phyloP scores from a whole-genome alignment of 1,140 invertebrate species.

The Drosophila sp. region DNA sequence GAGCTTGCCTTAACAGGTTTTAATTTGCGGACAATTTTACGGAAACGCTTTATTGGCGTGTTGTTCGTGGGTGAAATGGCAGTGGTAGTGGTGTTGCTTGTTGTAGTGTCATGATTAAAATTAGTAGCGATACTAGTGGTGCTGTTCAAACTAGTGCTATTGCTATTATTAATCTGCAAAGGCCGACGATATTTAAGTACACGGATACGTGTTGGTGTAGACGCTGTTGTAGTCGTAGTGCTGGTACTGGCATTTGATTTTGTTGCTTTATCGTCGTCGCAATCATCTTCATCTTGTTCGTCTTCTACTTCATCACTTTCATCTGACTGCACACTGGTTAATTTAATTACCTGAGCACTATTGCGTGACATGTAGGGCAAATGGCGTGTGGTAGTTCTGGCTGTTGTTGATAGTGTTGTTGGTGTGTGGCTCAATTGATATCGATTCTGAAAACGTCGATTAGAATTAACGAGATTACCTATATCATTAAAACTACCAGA shows the following conservation, averaged over 20 bases:
- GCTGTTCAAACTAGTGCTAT: constrained; percentile 41
- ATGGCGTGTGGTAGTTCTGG: constrained; percentile 33
- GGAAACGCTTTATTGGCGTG: constrained; percentile 63
- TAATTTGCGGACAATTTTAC: constrained; percentile 76
- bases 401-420: constrained; percentile 38
- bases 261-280: constrained; percentile 26
- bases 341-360: constrained; percentile 71
- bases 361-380: constrained; percentile 44
- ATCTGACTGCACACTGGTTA: constrained; percentile 48
- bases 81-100: constrained; percentile 30
- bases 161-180: constrained; percentile 45
- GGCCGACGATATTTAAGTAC: constrained; percentile 72
- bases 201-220: constrained; percentile 68
- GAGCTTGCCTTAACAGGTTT: constrained; percentile 38
- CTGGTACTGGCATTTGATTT: constrained; percentile 32
- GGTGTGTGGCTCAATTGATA: constrained; percentile 77
- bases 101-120: constrained; percentile 38
- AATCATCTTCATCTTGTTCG: constrained; percentile 28
- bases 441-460: constrained; percentile 83
- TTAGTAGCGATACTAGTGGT: constrained; percentile 59
- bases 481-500: constrained; percentile 46
- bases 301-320: constrained; percentile 35
- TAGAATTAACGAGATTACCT: constrained; percentile 80
- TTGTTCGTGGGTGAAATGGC: constrained; percentile 31
- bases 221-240: constrained; percentile 26